Base-by-base conservation (phyloP, 2,888 invertebrate species). In the Amphipyra tragopoginis region DNA sequence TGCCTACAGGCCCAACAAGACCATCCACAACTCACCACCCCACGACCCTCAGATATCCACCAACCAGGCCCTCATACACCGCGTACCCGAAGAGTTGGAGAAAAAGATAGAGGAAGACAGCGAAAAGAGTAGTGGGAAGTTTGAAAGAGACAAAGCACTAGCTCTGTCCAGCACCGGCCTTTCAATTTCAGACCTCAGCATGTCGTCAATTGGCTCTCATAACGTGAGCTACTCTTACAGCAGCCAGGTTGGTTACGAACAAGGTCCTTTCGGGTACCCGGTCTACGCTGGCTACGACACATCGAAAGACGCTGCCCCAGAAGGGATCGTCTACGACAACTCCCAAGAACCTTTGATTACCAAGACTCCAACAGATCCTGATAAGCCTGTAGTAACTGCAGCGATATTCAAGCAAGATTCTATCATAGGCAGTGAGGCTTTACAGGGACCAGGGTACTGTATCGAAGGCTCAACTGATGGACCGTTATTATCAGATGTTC, bases 161-260 rank as follows among this genome's bases (percentile, higher is more conserved):
- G 95, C 96, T 0, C 89, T 96, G 54, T 95, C 96, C 21, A 96
- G 96, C 81, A 97, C 97, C 0, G 98, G 98, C 0, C 95, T 98
- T 2, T 97, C 97, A 5, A 97, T 97, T 83, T 98, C 98, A 5
- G 97, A 97, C 83, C 94, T 97, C 0, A 97, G 97, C 82, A 95
- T 97, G 83, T 96, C 97, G 13, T 97, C 97, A 33, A 95, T 95
- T 48, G 96, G 96, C 11, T 96, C 96, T 38, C 96, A 96, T 58
- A 97, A 97, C 86, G 96, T 96, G 11, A 97, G 96, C 65, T 97
- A 98, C 86, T 96, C 96, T 47, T 98, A 98, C 85, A 97, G 97
- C 57, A 97, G 97, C 85, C 98, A 98, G 89, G 94, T 96, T 77
- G 96, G 97, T 29, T 97, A 97, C 84, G 97, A 97, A 58, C 95